Evolutionary conservation across 2,888 invertebrate genomes (phyloP).

Genomic region (Cataglyphis livida): DNA sequence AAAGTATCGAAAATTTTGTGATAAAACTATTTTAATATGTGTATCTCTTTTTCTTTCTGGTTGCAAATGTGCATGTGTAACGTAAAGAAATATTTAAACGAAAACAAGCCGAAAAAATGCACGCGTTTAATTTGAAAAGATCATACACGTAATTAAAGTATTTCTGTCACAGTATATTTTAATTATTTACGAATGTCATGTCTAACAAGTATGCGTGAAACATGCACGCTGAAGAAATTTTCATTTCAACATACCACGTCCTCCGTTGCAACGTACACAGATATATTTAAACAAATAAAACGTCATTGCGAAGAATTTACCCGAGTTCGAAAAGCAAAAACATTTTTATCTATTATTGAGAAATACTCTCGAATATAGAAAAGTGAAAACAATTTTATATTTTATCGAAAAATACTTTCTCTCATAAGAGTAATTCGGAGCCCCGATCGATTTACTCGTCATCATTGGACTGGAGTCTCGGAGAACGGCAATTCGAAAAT

Average conservation of each 20-base stretch:
- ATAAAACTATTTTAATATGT: slow-evolving; percentile 14
- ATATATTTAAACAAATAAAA: background rate
- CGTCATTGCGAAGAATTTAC: background rate
- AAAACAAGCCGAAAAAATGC: background rate
- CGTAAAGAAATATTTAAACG: background rate
- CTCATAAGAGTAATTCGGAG: background rate
- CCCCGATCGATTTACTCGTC: slow-evolving; percentile 10
- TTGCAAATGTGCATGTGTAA: background rate
- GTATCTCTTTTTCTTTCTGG: background rate
- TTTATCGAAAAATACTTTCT: background rate
- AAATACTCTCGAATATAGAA: background rate
- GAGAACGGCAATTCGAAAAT: slow-evolving; percentile 3
- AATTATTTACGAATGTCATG: background rate
- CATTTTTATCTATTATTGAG: background rate
- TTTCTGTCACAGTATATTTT: background rate
- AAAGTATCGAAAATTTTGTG: background rate
- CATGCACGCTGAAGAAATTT: background rate
- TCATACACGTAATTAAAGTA: too few relatives aligned
- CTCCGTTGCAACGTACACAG: background rate
- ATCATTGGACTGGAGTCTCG: background rate
- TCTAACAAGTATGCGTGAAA: background rate
- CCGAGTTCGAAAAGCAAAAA: background rate
- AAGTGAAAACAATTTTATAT: background rate
- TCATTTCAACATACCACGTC: background rate
- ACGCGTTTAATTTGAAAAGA: background rate